Evolutionary conservation across 2,888 invertebrate genomes (phyloP).

Genomic region (Aelia acuminata): DNA sequence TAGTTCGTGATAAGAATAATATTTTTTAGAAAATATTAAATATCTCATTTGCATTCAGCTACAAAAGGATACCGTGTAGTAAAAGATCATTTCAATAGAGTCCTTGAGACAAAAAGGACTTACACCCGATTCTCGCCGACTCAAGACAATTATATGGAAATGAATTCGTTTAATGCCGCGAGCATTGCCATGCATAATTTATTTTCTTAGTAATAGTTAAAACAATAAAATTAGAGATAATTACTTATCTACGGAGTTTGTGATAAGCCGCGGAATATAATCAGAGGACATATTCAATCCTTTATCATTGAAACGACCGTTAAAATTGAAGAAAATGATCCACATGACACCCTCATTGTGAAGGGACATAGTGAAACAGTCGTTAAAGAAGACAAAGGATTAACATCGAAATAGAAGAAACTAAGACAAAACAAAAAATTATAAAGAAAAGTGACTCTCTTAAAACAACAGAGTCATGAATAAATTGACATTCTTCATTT

Average conservation of each 20-base stretch:
- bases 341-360: background rate
- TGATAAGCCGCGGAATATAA: background rate
- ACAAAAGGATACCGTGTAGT: background rate
- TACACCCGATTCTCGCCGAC: background rate
- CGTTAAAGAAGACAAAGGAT: background rate
- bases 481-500: background rate
- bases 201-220: background rate
- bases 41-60: background rate
- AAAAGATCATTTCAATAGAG: background rate
- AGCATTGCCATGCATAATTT: constrained; percentile 28
- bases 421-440: background rate
- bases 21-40: background rate
- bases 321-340: background rate
- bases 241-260: background rate
- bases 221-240: background rate
- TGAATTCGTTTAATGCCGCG: constrained; percentile 20
- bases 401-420: background rate
- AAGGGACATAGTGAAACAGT: background rate
- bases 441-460: constrained; percentile 4
- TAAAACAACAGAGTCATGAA: constrained; percentile 8
- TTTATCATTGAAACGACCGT: background rate
- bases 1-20: background rate
- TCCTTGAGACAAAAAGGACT: constrained; percentile 16
- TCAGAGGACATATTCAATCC: background rate
- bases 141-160: constrained; percentile 15